These are phyloP conservation scores for Phodopus roborovskii DNA, from an alignment of 2,113 vertebrate species.

Conservation along the genomic window DNA sequence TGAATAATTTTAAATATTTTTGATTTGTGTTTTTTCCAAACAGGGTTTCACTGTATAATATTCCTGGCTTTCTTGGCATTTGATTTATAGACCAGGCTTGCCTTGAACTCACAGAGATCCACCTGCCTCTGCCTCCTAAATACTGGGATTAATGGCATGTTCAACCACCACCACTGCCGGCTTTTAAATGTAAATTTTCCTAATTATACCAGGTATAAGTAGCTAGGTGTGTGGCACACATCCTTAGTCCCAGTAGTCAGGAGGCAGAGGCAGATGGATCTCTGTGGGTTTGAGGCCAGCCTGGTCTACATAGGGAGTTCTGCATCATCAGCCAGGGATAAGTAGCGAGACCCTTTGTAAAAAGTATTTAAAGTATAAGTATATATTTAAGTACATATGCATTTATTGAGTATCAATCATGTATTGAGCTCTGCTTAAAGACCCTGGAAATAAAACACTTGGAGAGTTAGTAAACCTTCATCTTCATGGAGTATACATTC, in stretches of 20 bases:
- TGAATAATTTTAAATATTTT: slow-evolving; percentile 23
- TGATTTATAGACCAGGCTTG: not conserved
- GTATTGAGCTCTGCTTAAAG: not conserved
- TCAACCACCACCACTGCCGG: not conserved
- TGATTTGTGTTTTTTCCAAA: not conserved
- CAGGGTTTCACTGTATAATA: not conserved
- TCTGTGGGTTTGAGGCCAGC: not conserved
- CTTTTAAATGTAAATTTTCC: not conserved
- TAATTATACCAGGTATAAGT: not conserved
- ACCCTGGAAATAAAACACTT: not conserved
- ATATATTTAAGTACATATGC: not conserved
- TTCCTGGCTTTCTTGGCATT: not conserved
- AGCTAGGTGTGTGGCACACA: not conserved
- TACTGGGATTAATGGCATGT: not conserved
- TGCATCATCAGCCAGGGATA: not conserved
- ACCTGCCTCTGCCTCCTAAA: not conserved
- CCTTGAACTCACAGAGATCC: not conserved
- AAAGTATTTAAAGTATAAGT: not conserved
- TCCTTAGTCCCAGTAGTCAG: not conserved
- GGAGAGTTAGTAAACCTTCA: no score
- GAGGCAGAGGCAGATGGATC: not conserved
- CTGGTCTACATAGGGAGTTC: not conserved
- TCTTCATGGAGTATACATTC: not conserved
- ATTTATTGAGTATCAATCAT: not conserved
- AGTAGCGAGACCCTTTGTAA: not conserved